These are phyloP conservation scores for Mixornis gularis DNA, from an alignment of 2,113 vertebrate species.

Conservation along the genomic window DNA sequence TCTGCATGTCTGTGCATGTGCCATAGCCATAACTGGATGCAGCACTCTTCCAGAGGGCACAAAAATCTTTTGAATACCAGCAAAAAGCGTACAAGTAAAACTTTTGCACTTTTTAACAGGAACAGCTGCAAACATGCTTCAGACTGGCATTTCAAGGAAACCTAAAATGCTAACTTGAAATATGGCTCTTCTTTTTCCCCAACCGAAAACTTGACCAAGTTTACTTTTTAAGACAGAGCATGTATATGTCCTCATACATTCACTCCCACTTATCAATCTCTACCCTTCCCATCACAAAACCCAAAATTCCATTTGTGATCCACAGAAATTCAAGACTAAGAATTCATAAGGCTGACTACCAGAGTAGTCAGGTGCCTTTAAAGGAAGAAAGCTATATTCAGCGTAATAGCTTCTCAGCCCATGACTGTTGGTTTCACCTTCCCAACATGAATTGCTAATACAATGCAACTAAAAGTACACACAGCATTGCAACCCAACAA, in stretches of 20 bases:
- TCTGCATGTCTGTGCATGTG: not conserved
- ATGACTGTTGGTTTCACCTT: not conserved
- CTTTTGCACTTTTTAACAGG: not conserved
- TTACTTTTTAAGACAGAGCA: not conserved
- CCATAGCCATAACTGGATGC: not conserved
- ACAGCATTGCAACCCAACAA: not conserved
- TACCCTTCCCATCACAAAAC: not conserved
- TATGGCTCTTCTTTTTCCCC: not conserved
- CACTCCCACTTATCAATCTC: not conserved
- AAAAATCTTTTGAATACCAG: not conserved
- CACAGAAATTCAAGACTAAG: not conserved
- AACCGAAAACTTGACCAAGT: not conserved
- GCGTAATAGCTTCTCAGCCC: not conserved
- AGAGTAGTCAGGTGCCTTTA: not conserved
- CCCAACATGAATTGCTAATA: not conserved
- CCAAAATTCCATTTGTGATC: not conserved
- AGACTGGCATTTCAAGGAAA: not conserved
- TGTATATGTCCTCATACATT: not conserved
- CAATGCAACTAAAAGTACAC: not conserved
- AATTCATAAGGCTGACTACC: not conserved
- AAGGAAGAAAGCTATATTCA: not conserved
- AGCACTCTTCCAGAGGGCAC: not conserved
- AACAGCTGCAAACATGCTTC: not conserved
- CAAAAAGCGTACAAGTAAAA: not conserved
- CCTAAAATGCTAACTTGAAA: not conserved